A percentile compares a stretch with the other conserved stretches of the same genome.
phyloP scores from a whole-genome alignment of 2,797 vertebrate genomes.

The Schizopygopsis malacanthus region DNA sequence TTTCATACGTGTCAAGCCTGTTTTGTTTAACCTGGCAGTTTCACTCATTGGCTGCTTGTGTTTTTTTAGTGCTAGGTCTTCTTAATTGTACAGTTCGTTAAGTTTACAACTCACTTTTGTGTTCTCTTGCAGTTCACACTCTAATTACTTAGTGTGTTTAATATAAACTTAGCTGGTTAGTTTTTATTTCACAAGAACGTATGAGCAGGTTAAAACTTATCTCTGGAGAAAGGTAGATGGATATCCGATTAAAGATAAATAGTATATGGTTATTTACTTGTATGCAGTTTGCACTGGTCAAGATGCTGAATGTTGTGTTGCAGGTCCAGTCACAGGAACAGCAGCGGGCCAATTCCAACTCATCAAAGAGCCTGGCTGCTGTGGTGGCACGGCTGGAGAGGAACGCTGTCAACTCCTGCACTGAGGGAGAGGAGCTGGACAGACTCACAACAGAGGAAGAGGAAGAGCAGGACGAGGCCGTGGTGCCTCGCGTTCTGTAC shows the following conservation, averaged over 20 bases:
- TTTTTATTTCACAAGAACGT: background rate
- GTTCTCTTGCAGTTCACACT: background rate
- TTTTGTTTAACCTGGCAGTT: constrained; percentile 6
- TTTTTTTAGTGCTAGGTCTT: background rate
- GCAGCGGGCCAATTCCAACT: constrained; percentile 77
- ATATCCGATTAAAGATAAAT: background rate
- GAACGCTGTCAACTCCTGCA: constrained; percentile 86
- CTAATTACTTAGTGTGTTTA: background rate
- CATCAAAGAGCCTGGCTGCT: constrained; percentile 94
- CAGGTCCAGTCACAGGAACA: constrained; percentile 79
- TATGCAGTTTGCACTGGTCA: constrained; percentile 15
- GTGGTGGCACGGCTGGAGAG: constrained; percentile 96
- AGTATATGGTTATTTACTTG: background rate
- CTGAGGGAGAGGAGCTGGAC: constrained; percentile 84
- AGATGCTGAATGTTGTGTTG: constrained; percentile 27
- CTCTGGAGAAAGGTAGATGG: background rate
- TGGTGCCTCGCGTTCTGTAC: constrained; percentile 93
- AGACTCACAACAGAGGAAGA: constrained; percentile 72
- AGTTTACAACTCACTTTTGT: background rate
- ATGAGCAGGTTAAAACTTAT: background rate
- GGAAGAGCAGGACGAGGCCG: constrained; percentile 80
- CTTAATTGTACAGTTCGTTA: constrained; percentile 1
- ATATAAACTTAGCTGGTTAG: background rate
- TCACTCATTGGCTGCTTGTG: background rate
- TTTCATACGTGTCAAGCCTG: background rate